Evolutionary conservation across 2,888 invertebrate genomes (phyloP).

Genomic region (Acleris sparsana): DNA sequence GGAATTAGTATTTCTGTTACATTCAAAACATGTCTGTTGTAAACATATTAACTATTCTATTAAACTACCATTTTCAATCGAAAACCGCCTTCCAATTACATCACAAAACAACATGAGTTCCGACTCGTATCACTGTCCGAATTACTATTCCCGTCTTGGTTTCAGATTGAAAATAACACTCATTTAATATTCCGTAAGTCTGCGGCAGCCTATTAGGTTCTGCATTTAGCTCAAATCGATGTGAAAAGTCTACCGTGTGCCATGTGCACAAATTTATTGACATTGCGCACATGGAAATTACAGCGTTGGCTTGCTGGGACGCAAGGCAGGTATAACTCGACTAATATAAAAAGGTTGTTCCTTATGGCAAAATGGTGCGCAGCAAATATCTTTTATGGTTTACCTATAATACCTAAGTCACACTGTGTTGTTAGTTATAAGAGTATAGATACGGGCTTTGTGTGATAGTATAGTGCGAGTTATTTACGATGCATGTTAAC

Average conservation of each 20-base stretch:
- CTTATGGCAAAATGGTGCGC: too few relatives aligned
- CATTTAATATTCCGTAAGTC: conserved; percentile 11
- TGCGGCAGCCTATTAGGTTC: not conserved
- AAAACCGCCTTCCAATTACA: too few relatives aligned
- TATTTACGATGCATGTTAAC: too few relatives aligned
- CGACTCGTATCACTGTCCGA: not conserved
- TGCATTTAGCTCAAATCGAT: conserved; percentile 37
- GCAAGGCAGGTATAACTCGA: conserved; percentile 12
- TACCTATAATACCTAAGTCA: too few relatives aligned
- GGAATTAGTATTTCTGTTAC: too few relatives aligned
- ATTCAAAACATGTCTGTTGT: too few relatives aligned
- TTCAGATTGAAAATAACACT: conserved; percentile 1
- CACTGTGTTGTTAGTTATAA: too few relatives aligned
- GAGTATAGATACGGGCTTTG: too few relatives aligned
- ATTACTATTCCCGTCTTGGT: not conserved
- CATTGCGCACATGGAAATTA: conserved; percentile 43
- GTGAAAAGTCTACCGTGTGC: conserved; percentile 39
- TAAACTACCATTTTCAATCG: too few relatives aligned
- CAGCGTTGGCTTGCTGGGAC: conserved; percentile 33
- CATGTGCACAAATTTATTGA: conserved; percentile 44
- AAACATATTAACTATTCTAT: too few relatives aligned
- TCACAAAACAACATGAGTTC: conserved; percentile 1
- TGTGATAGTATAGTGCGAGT: too few relatives aligned
- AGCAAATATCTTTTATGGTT: too few relatives aligned
- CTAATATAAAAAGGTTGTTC: not conserved